Evolutionary conservation across 2,797 vertebrate species (phyloP), one percentile per base, ranked within the genome.

Genomic region (Mallotus villosus): DNA sequence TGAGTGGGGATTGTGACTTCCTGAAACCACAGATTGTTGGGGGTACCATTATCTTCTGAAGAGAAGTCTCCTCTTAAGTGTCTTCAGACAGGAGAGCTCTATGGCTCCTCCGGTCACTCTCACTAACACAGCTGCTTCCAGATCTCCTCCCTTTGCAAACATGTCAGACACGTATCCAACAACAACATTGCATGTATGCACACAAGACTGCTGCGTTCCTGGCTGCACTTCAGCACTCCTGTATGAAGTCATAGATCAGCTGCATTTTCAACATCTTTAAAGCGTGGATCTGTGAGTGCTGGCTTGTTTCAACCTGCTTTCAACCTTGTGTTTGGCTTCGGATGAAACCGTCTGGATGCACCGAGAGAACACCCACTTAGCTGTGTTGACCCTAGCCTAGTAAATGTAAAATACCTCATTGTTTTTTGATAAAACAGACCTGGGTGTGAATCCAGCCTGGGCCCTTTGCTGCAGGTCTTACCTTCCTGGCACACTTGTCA

Each of bases 231-330:
- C 63, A 65, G 22, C 21, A n/a, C 37, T n/a, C 34, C 63, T 24
- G 32, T 65, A 65, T 46, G 41, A 46, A 46, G 34, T 65, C 19
- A 64, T 46, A 65, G 2, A 16, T 46, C 63, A 65, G 63, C 19
- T 64, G 32, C 63, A 37, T 34, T 14, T 46, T 29, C 29, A 41
- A 22, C 63, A 64, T 46, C 32, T 24, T 32, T 8, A 2, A 2
- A 61, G 12, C 24, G 25, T 27, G 16, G 12, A 61, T 51, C 49
- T 51, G 49, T 14, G 0, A 51, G 14, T 6, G 32, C 32, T 8
- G 16, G 60, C 60, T 32, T 62, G 60, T 62, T 32, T 17, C 25
- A 27, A 62, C 60, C 27, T 62, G 60, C 12, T 61, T 25, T 5
- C 53, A 55, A 61, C 59, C 12, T 59, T 21, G 24, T 14, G 57